Evolutionary conservation across 2,888 invertebrate genomes (phyloP), one percentile per base, ranked within the genome.

Genomic region (Idaea biselata): DNA sequence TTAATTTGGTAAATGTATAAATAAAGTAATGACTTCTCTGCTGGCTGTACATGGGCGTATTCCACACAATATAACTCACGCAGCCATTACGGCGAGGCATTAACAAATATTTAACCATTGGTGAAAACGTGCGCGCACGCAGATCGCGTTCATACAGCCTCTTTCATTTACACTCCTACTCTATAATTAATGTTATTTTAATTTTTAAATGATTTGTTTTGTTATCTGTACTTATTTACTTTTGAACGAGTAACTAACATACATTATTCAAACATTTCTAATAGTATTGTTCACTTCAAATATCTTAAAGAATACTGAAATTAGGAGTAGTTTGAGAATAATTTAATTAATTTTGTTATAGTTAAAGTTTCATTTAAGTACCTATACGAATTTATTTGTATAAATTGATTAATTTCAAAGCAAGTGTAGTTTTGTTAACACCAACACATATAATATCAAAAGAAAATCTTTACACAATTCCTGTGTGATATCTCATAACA

Each of bases 51-150:
- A 60, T 58, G 77, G 84, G 84, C 83, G 82, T 83, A 80, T 73
- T 77, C 60, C 64, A 65, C 65, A 70, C 71, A 74, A 70, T 73
- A 78, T 80, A 78, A 77, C 77, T 74, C 78, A 73, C 67, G 71
- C 67, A 68, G 75, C 73, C 76, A 80, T 80, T 82, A 82, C 78
- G 70, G 74, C 58, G 63, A 73, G 67, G 81, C 81, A 85, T 87
- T 86, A 86, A 86, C 87, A 87, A 88, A 88, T 87, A 88, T 88
- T 88, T 87, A 86, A 86, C 84, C 83, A 78, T 80, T 79, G 73
- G 68, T 76, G 78, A 80, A 78, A 79, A 78, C 71, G 68, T 72
- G 76, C 73, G 72, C 72, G 73, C 74, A 65, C 73, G 71, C 75
- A 75, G 67, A 72, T 68, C 73, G 63, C 64, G 67, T 66, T 44